These are phyloP conservation scores for Drosophila chauvacae DNA, from an alignment of 1,140 invertebrate species.

Conservation along the genomic window DNA sequence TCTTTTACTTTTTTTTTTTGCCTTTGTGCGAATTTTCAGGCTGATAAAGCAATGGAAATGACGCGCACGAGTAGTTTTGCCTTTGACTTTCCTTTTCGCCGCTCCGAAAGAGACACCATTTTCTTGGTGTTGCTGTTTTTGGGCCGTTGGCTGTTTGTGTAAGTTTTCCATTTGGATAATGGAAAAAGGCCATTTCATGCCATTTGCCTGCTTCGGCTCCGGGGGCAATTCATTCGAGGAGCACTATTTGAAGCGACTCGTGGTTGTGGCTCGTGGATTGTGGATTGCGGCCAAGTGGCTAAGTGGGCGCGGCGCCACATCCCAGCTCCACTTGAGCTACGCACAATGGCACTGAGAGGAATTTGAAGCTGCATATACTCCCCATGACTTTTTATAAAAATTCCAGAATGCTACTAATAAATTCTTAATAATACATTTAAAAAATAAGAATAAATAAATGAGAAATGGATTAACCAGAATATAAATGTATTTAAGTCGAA, in stretches of 20 bases:
- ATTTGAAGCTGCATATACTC: neutral
- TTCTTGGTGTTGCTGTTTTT: conserved; percentile 23
- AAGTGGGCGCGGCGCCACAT: conserved; percentile 75
- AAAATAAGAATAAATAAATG: too few species aligned
- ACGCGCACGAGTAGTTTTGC: conserved; percentile 76
- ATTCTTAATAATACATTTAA: too few species aligned
- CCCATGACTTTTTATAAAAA: too few species aligned
- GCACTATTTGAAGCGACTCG: conserved; percentile 69
- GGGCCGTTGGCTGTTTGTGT: conserved; percentile 71
- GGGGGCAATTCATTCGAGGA: conserved; percentile 73
- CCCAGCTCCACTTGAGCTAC: conserved; percentile 45
- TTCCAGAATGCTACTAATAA: too few species aligned
- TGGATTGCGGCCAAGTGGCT: conserved; percentile 30
- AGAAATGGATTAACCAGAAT: too few species aligned
- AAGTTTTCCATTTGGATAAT: conserved; percentile 84
- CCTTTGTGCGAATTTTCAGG: conserved; percentile 69
- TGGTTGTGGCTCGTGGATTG: conserved; percentile 4
- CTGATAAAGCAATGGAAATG: conserved; percentile 81
- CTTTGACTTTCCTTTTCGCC: conserved; percentile 65
- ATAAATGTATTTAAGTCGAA: too few species aligned
- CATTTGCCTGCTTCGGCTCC: conserved; percentile 67
- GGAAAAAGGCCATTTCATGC: conserved; percentile 84
- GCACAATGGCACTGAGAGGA: conserved; percentile 18
- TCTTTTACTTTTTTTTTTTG: conserved; percentile 2
- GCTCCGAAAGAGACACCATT: conserved; percentile 54